A percentile compares a stretch with the other conserved stretches of the same genome.
Conservation (phyloP, 2,113 vertebrate genomes). For the Hymenochirus boettgeri region DNA sequence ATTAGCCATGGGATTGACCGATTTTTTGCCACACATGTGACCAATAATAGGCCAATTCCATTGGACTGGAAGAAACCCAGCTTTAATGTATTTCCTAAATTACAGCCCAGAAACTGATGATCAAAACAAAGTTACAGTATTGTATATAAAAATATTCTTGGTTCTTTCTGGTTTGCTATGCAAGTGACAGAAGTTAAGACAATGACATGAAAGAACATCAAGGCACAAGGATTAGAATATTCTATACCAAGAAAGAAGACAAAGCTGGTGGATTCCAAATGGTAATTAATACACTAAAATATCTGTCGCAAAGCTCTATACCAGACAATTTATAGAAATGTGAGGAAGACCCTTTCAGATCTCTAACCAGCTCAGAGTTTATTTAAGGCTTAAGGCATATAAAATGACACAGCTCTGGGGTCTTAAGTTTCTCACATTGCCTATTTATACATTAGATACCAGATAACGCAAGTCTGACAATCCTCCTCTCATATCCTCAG, state of each 20-base stretch:
- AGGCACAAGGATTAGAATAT: background rate
- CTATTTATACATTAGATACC: slow-evolving; percentile 19
- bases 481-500: too few relatives aligned
- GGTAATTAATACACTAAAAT: background rate
- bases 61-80: too few relatives aligned
- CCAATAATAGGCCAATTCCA: too few relatives aligned
- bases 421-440: slow-evolving; percentile 12
- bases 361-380: slow-evolving; percentile 7
- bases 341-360: slow-evolving; percentile 13
- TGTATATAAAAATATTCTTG: too few relatives aligned
- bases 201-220: background rate
- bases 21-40: too few relatives aligned
- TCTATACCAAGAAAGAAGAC: background rate
- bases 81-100: too few relatives aligned
- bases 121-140: too few relatives aligned
- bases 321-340: background rate
- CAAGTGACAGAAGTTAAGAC: background rate
- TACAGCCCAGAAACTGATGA: too few relatives aligned
- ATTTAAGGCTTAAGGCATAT: slow-evolving; percentile 25
- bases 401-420: slow-evolving; percentile 17
- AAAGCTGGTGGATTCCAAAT: background rate
- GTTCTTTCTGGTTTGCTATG: too few relatives aligned
- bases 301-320: background rate
- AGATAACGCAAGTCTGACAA: too few relatives aligned
- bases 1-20: too few relatives aligned